Conservation (phyloP, 2,113 vertebrate species). For the Neolamprologus caudopunctatus region DNA sequence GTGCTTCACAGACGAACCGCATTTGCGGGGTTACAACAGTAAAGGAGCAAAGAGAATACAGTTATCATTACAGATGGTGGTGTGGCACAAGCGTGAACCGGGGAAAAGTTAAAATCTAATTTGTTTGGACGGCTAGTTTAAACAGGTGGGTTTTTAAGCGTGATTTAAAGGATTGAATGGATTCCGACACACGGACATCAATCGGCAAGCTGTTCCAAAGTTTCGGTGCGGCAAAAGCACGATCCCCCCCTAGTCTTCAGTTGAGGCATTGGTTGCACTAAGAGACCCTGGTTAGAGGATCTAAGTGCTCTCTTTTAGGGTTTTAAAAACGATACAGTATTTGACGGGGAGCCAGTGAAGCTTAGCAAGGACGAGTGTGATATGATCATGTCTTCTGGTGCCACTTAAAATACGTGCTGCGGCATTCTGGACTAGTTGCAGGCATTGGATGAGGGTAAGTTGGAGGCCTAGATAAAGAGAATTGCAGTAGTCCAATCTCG, state of each 20-base stretch:
- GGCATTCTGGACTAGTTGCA: fast-evolving
- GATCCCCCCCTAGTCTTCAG: fast-evolving
- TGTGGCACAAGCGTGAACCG: fast-evolving
- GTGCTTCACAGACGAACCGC: too few species aligned
- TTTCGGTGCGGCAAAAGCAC: neutral
- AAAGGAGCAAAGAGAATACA: neutral
- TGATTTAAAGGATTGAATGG: neutral
- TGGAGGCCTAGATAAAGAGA: neutral
- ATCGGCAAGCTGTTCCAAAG: fast-evolving
- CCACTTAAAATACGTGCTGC: fast-evolving
- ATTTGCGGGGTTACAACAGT: fast-evolving
- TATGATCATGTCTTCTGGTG: neutral
- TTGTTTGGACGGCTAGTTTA: neutral
- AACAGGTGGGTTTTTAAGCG: neutral
- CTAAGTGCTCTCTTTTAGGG: neutral
- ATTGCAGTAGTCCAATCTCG: fast-evolving
- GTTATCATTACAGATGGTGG: fast-evolving
- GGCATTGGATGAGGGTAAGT: neutral
- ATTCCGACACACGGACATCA: neutral
- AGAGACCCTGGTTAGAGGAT: fast-evolving
- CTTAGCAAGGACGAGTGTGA: neutral
- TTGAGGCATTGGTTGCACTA: fast-evolving
- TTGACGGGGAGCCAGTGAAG: fast-evolving
- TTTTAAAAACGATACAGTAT: fast-evolving
- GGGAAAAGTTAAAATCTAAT: neutral